Evolutionary conservation across 2,888 invertebrate genomes (phyloP), one percentile per base, ranked within the genome.

Genomic region (Mythimna pallens): DNA sequence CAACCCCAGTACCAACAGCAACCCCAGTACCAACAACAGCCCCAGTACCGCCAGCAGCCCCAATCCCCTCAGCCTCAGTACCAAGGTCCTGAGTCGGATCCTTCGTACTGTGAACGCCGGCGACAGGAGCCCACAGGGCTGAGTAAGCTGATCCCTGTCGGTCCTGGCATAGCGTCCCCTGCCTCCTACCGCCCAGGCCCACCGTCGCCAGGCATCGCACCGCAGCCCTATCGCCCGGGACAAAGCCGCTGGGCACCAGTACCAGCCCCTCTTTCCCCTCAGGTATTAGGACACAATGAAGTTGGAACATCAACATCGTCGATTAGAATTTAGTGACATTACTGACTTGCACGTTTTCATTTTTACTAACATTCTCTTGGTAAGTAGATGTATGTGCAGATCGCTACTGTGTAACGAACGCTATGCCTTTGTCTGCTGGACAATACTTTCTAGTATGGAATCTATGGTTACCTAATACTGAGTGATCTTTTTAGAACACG

Each of bases 231-330:
- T 91, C 92, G 93, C 73, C 93, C 89, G 89, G 94, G 91, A 84
- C 92, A 90, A 90, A 92, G 88, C 89, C 96, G 96, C 86, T 96
- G 96, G 96, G 95, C 95, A 81, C 96, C 96, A 57, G 96, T 96
- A 79, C 93, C 94, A 84, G 94, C 95, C 83, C 95, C 95, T 83
- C 92, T 92, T 86, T 96, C 96, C 87, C 96, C 96, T 79, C 96
- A 96, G 96, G 96, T 96, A 96, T 84, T 87, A 89, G 80, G 86
- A 85, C 73, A 80, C 79, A 75, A 82, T 83, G 75, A 79, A 79
- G 65, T 81, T 82, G 82, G 78, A 88, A 86, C 65, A 54, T 78
- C 86, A 81, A 82, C 86, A 85, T 85, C 87, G 86, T 81, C 89
- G 87, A 86, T 22, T 87, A 88, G 86, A 83, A 82, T 85, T 81